Percentiles rank a stretch among this genome's conserved stretches.
These are phyloP conservation scores for Drosophila rubida DNA, from an alignment of 2,888 invertebrate species.

Conservation along the genomic window DNA sequence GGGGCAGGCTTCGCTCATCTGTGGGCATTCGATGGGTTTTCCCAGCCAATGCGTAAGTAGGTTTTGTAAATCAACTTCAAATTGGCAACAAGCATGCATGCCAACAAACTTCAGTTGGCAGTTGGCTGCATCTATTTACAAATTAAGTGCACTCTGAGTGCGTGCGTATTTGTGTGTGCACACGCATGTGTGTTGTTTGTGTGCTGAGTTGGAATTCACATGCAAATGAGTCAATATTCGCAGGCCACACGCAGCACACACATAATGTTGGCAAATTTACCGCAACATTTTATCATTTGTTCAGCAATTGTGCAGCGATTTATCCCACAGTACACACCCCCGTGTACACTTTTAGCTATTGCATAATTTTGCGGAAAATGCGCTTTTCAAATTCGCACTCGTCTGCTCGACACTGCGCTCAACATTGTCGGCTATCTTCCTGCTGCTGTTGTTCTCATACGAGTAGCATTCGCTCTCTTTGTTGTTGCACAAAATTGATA, in stretches of 20 bases:
- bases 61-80: conserved; percentile 50
- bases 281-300: conserved; percentile 43
- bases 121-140: conserved; percentile 50
- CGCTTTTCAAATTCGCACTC: conserved; percentile 58
- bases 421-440: conserved; percentile 18
- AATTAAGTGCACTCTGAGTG: conserved; percentile 51
- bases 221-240: conserved; percentile 42
- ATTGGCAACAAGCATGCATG: conserved; percentile 35
- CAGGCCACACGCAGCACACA: conserved; percentile 17
- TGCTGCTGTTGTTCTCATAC: background rate
- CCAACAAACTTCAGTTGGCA: conserved; percentile 43
- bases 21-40: conserved; percentile 38
- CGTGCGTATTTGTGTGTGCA: conserved; percentile 9
- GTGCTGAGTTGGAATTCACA: conserved; percentile 20
- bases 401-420: conserved; percentile 29
- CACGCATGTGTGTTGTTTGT: conserved; percentile 1
- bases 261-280: conserved; percentile 44
- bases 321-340: background rate
- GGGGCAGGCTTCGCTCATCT: conserved; percentile 31
- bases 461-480: background rate
- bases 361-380: conserved; percentile 37
- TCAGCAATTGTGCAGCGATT: conserved; percentile 31
- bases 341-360: conserved; percentile 9
- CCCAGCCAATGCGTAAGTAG: conserved; percentile 39
- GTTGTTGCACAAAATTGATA: conserved; percentile 50